Conservation (phyloP, 2,888 invertebrate species). For the Drosophila anomalipes region DNA sequence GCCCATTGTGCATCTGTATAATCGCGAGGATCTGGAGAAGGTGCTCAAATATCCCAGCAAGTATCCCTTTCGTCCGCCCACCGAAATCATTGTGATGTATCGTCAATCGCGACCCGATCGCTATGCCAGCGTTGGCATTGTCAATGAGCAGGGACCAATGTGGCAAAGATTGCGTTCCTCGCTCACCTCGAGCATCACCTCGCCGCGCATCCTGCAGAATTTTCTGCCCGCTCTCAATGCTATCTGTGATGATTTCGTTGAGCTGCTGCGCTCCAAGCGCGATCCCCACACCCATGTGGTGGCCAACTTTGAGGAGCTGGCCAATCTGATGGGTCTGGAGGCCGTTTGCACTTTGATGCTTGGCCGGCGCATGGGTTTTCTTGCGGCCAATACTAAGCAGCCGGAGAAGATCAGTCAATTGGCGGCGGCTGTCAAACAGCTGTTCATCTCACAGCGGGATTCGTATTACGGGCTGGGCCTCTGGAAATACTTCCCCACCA, state of each 20-base stretch:
- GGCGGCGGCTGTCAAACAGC: constrained; percentile 90
- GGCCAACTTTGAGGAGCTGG: constrained; percentile 89
- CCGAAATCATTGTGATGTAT: constrained; percentile 92
- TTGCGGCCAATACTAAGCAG: constrained; percentile 85
- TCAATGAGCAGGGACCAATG: constrained; percentile 93
- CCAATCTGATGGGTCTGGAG: constrained; percentile 92
- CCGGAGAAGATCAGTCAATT: constrained; percentile 88
- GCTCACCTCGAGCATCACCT: constrained; percentile 91
- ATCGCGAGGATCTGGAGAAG: constrained; percentile 90
- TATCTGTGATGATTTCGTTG: constrained; percentile 92
- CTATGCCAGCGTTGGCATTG: constrained; percentile 92
- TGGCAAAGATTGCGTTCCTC: constrained; percentile 91
- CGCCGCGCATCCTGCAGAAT: constrained; percentile 90
- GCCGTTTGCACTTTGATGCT: constrained; percentile 92
- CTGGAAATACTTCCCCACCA: constrained; percentile 92
- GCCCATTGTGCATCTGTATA: constrained; percentile 90
- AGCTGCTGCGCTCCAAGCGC: constrained; percentile 88
- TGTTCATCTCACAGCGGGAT: constrained; percentile 92
- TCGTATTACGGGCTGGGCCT: constrained; percentile 92
- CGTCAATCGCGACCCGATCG: constrained; percentile 90
- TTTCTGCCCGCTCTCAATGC: constrained; percentile 91
- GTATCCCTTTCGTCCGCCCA: constrained; percentile 92
- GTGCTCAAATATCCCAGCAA: constrained; percentile 91
- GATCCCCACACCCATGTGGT: constrained; percentile 87
- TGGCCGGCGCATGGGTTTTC: constrained; percentile 92